Evolutionary conservation across 1,140 invertebrate species (phyloP).

Genomic region (Cherax quadricarinatus): DNA sequence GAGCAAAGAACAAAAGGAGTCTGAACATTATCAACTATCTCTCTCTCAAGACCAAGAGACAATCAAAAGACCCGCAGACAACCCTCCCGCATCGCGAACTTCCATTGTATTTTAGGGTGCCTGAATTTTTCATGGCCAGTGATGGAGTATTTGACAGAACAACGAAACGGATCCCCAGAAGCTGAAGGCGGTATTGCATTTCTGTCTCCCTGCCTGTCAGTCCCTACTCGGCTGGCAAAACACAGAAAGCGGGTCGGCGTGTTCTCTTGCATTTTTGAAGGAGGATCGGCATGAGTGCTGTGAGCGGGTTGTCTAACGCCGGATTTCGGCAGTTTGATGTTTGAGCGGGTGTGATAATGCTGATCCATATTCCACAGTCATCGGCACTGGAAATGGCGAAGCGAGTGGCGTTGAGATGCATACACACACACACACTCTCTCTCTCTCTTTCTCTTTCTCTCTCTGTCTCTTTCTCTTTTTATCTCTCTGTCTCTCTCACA

Average conservation of each 20-base stretch:
- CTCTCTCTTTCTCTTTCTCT: too few relatives aligned
- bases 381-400: neutral
- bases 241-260: neutral
- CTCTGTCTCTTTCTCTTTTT: too few relatives aligned
- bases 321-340: neutral
- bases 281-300: neutral
- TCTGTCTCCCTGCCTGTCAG: neutral
- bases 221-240: neutral
- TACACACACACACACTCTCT: too few relatives aligned
- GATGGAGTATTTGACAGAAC: slow-evolving; percentile 14
- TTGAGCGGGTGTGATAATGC: neutral
- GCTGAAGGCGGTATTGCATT: slow-evolving; percentile 9
- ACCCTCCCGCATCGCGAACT: neutral
- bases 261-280: neutral
- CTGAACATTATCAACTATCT: too few relatives aligned
- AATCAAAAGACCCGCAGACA: neutral
- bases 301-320: neutral
- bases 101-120: neutral
- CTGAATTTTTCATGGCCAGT: slow-evolving; percentile 7
- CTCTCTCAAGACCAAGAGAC: neutral
- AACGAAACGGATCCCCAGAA: neutral
- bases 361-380: neutral
- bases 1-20: neutral
- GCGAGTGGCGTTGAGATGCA: too few relatives aligned
- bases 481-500: too few relatives aligned